Base-by-base conservation (phyloP, 2,888 invertebrate species). In the Euspilapteryx auroguttella region DNA sequence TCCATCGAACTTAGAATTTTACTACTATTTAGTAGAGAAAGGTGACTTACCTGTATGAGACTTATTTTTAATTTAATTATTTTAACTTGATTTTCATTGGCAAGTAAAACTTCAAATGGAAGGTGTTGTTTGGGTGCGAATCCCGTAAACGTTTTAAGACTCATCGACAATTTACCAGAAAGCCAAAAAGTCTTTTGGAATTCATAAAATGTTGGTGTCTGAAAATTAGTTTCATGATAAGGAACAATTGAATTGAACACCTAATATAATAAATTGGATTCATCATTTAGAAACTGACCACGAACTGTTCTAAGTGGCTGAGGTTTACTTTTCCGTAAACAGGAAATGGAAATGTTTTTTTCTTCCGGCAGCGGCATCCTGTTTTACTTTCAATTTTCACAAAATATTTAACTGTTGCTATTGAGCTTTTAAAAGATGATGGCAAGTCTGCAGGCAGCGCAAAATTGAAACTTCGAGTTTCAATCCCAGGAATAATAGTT, bases 401-500 rank as follows among this genome's bases (percentile, higher is more conserved):
- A 17, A 33, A 41, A 38, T 73, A 75, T 14, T 38, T 34, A 1
- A 65, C 55, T 44, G 51, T 58, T 2, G 58, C 69, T 20, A 65
- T 42, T 1, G 61, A 55, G 39, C 59, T 63, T 39, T 55, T 47
- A 36, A 64, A 69, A 15, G 52, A 49, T 8, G 71, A 58, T 1
- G 71, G 71, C 29, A 69, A 40, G 37, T 69, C 56, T 12, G 40
- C 38, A 1, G 69, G 66, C 24, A 75, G 32, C 4, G 47, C 45
- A 33, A 73, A 69, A 36, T 69, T 54, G 36, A 75, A 69, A 11
- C 61, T 59, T 35, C 53, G 55, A 13, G 45, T 54, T 29, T 59
- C 48, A 13, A 55, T 34, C 2, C 68, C 66, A 1, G 61, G 52
- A 14, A 37, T 34, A 3, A 66, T 39, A 25, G 30, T 47, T 31